Percentiles rank a stretch among this genome's conserved stretches.
Evolutionary conservation across 1,140 invertebrate genomes (phyloP).

Genomic region (Musca vetustissima): DNA sequence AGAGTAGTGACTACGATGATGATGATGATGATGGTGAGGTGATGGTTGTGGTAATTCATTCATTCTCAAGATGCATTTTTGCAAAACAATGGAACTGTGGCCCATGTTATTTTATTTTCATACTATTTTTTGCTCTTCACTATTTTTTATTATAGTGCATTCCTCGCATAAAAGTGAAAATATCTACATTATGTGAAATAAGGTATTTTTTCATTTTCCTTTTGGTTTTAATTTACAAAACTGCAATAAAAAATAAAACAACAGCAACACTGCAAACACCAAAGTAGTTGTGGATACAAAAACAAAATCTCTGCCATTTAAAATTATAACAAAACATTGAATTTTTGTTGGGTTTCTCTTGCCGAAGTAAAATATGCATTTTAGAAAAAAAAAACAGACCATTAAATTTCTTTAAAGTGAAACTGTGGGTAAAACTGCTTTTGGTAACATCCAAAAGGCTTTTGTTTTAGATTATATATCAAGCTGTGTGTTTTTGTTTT

Average conservation of each 20-base stretch:
- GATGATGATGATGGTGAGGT: too few species aligned
- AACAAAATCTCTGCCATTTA: background rate
- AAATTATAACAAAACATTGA: slow-evolving; percentile 6
- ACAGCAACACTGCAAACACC: too few species aligned
- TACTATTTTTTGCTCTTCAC: background rate
- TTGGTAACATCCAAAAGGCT: too few species aligned
- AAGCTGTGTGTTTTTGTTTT: background rate
- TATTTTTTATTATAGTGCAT: slow-evolving; percentile 1
- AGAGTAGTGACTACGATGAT: too few species aligned
- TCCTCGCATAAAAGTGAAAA: slow-evolving; percentile 17
- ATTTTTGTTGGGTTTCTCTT: background rate
- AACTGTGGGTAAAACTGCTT: slow-evolving; percentile 12
- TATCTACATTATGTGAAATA: background rate
- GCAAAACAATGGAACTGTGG: slow-evolving; percentile 1
- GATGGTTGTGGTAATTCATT: too few species aligned
- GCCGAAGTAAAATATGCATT: background rate
- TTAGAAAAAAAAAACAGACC: background rate
- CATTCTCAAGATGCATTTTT: background rate
- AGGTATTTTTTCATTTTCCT: background rate
- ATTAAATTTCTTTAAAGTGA: slow-evolving; percentile 11
- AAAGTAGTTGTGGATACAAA: too few species aligned
- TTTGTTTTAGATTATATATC: too few species aligned
- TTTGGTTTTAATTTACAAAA: slow-evolving; percentile 16
- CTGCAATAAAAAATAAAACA: slow-evolving; percentile 7
- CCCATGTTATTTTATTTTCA: background rate